A percentile compares a stretch with the other conserved stretches of the same genome.
Conservation (phyloP, 2,113 vertebrate genomes). For the Camelus bactrianus region DNA sequence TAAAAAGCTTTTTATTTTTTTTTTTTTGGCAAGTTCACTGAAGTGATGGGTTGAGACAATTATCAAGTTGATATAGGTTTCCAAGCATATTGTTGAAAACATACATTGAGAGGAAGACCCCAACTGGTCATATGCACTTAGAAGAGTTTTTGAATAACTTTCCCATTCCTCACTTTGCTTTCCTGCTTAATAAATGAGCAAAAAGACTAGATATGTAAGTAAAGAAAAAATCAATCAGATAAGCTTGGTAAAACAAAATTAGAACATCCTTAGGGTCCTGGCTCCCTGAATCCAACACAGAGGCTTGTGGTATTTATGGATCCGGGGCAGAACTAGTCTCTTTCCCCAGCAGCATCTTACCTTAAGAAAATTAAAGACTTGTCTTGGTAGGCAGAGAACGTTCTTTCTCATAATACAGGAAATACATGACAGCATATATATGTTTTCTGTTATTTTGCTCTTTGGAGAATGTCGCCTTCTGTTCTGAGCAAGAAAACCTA, state of each 20-base stretch:
- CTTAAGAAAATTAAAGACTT: constrained; percentile 17
- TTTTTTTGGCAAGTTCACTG: not conserved
- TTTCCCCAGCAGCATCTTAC: not conserved
- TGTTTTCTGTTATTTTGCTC: not conserved
- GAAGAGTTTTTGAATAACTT: not conserved
- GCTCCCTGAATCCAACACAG: not conserved
- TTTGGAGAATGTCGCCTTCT: not conserved
- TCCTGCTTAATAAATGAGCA: not conserved
- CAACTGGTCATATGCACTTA: not conserved
- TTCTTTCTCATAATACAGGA: not conserved
- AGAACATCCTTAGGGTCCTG: not conserved
- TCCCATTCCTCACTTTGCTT: not conserved
- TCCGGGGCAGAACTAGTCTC: not conserved
- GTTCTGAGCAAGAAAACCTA: not conserved
- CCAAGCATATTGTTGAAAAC: not conserved
- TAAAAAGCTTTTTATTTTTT: not conserved
- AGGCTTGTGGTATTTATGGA: not conserved
- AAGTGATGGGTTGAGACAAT: not conserved
- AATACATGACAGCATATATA: not conserved
- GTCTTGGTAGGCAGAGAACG: not conserved
- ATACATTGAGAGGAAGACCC: not conserved
- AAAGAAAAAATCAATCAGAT: not conserved
- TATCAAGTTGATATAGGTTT: not conserved
- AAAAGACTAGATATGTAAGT: not conserved
- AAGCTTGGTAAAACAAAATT: not conserved